Percentiles rank a stretch among this genome's conserved stretches.
phyloP scores from a whole-genome alignment of 2,797 vertebrate genomes.

The Lepus townsendii region DNA sequence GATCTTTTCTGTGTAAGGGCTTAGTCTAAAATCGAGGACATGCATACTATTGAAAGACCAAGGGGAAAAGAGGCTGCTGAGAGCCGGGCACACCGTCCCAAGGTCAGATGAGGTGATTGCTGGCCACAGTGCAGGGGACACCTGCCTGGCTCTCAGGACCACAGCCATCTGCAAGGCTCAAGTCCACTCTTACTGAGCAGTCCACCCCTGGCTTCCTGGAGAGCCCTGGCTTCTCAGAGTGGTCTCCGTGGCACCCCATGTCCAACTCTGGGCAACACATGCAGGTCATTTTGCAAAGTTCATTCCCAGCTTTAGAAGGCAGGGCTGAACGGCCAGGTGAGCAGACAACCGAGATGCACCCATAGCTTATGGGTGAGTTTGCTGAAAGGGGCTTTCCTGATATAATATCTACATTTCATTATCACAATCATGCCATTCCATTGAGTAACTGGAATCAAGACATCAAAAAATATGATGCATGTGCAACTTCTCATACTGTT shows the following conservation, averaged over 20 bases:
- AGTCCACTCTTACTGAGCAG: too few relatives aligned
- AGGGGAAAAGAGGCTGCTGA: neutral
- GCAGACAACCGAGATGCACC: neutral
- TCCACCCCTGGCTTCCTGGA: too few relatives aligned
- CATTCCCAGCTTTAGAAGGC: neutral
- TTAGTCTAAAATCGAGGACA: neutral
- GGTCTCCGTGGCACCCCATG: too few relatives aligned
- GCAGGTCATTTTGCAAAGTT: neutral
- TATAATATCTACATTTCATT: neutral
- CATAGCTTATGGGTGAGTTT: too few relatives aligned
- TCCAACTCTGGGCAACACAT: too few relatives aligned
- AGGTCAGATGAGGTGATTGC: neutral
- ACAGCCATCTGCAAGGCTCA: neutral
- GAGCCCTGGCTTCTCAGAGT: too few relatives aligned
- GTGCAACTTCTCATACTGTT: too few relatives aligned
- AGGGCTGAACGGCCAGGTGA: neutral
- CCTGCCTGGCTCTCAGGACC: neutral
- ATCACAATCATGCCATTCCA: accelerated
- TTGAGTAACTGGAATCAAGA: neutral
- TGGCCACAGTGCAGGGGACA: too few relatives aligned
- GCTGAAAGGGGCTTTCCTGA: neutral
- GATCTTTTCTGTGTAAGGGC: neutral
- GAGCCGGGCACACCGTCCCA: too few relatives aligned
- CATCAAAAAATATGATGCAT: too few relatives aligned
- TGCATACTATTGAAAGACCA: neutral